A percentile compares a stretch with the other conserved stretches of the same genome.
phyloP scores from a whole-genome alignment of 2,888 invertebrate species.

The Tanypteryx hageni region DNA sequence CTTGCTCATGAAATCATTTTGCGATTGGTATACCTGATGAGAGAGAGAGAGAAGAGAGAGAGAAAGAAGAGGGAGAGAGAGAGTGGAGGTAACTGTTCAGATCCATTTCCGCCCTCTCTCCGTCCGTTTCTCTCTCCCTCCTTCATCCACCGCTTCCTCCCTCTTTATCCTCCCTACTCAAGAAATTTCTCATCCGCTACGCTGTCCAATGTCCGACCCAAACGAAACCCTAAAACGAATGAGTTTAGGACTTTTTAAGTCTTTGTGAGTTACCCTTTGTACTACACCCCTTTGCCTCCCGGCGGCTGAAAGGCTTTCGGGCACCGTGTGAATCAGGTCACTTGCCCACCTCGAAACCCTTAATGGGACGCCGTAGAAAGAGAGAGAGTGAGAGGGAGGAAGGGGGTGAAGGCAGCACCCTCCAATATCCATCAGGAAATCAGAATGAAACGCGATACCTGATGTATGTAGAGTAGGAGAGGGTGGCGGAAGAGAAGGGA shows the following conservation, averaged over 20 bases:
- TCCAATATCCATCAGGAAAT: not conserved
- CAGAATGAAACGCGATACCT: not conserved
- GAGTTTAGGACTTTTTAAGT: not conserved
- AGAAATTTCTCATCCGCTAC: conserved; percentile 52
- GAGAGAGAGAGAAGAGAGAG: not conserved
- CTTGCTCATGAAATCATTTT: not conserved
- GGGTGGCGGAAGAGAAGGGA: not conserved
- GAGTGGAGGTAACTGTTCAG: not conserved
- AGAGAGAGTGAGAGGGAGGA: not conserved
- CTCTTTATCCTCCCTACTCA: too few species aligned
- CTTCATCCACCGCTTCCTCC: not conserved
- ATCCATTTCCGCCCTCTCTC: not conserved
- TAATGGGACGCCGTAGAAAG: conserved; percentile 37
- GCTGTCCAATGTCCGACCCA: conserved; percentile 45
- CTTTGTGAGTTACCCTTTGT: conserved; percentile 20
- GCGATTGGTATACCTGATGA: not conserved
- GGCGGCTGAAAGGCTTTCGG: conserved; percentile 40
- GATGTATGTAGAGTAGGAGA: conserved; percentile 36
- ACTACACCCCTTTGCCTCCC: conserved; percentile 1
- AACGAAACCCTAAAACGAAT: not conserved
- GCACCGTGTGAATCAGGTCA: conserved; percentile 59
- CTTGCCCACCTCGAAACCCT: conserved; percentile 43
- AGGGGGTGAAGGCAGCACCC: conserved; percentile 2
- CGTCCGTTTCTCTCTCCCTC: too few species aligned
- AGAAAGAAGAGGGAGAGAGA: not conserved